Evolutionary conservation across 2,797 vertebrate genomes (phyloP).

Genomic region (Periparus ater): DNA sequence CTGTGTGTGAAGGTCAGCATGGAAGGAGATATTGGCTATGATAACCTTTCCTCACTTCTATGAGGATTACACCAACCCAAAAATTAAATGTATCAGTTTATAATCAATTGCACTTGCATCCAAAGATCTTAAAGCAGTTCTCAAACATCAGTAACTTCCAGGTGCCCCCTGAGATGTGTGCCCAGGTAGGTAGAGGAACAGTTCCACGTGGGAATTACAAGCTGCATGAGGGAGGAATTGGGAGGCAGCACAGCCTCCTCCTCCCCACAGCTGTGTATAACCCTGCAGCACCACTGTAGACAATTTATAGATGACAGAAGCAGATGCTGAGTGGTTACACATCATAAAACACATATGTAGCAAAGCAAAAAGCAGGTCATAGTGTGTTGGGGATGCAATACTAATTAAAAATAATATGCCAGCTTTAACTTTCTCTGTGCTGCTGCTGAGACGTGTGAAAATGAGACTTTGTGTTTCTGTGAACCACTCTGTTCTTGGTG

Average conservation of each 20-base stretch:
- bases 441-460: not conserved
- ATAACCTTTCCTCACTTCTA: not conserved
- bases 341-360: not conserved
- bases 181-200: not conserved
- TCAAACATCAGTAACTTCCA: not conserved
- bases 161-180: not conserved
- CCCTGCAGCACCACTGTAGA: not conserved
- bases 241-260: not conserved
- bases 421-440: not conserved
- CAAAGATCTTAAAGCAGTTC: not conserved
- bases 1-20: not conserved
- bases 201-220: not conserved
- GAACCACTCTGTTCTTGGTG: not conserved
- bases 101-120: not conserved
- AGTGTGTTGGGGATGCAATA: not conserved
- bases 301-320: not conserved
- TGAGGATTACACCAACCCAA: not conserved
- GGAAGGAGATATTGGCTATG: not conserved
- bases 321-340: not conserved
- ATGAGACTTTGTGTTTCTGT: not conserved
- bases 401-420: constrained; percentile 11
- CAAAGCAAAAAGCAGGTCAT: not conserved
- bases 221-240: fast-evolving
- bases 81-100: not conserved
- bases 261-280: not conserved